Percentiles rank a stretch among this genome's conserved stretches.
phyloP scores from a whole-genome alignment of 2,888 invertebrate species.

The Ochlodes sylvanus region DNA sequence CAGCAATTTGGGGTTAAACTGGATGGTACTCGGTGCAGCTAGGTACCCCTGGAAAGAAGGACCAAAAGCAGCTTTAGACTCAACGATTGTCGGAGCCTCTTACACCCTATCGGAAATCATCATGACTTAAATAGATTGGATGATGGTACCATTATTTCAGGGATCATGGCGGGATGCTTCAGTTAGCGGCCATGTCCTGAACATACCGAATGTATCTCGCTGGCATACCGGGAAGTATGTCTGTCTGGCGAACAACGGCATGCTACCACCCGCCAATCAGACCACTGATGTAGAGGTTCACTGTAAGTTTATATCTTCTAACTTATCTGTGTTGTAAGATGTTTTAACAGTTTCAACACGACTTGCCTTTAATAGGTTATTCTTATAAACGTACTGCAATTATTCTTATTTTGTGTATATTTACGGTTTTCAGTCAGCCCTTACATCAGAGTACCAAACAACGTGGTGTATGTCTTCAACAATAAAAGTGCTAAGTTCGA shows the following conservation, averaged over 20 bases:
- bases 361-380: too few relatives aligned
- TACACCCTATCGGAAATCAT: too few relatives aligned
- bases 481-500: constrained; percentile 89
- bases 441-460: constrained; percentile 91
- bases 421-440: constrained; percentile 89
- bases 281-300: constrained; percentile 94
- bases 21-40: too few relatives aligned
- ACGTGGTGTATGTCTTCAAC: constrained; percentile 89
- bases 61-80: too few relatives aligned
- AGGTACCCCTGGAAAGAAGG: too few relatives aligned
- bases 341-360: too few relatives aligned
- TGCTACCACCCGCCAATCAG: constrained; percentile 92
- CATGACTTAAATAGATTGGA: too few relatives aligned
- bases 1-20: too few relatives aligned
- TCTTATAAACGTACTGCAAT: too few relatives aligned
- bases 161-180: constrained; percentile 87
- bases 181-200: constrained; percentile 90
- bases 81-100: too few relatives aligned
- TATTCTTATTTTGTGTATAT: constrained; percentile 39
- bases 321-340: too few relatives aligned
- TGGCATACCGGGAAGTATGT: constrained; percentile 91
- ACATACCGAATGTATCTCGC: constrained; percentile 88
- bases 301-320: constrained; percentile 92
- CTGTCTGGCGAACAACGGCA: constrained; percentile 93
- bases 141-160: constrained; percentile 46